Evolutionary conservation across 2,113 vertebrate genomes (phyloP).

Genomic region (Tetrax tetrax): DNA sequence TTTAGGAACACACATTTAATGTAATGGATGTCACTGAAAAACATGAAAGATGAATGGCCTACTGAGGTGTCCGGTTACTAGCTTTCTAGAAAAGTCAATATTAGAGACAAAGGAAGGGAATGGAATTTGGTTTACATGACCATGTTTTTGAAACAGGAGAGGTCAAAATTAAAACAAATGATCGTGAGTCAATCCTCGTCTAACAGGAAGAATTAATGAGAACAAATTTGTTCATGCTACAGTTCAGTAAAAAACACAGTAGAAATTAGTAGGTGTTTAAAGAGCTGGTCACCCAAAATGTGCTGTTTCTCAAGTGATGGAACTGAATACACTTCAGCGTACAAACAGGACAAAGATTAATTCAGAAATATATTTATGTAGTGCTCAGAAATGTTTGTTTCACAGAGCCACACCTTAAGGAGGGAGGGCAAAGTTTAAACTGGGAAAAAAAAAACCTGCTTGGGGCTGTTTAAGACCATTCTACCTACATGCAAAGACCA

Average conservation of each 20-base stretch:
- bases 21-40: neutral
- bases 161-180: neutral
- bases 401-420: neutral
- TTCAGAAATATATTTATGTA: neutral
- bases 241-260: neutral
- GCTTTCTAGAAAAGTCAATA: neutral
- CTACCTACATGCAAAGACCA: neutral
- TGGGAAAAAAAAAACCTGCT: neutral
- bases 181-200: neutral
- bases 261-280: neutral
- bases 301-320: neutral
- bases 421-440: neutral
- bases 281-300: neutral
- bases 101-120: neutral
- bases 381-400: neutral
- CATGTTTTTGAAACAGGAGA: neutral
- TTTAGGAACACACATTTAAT: neutral
- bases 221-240: neutral
- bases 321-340: neutral
- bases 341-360: neutral
- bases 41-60: neutral
- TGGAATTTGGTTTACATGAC: neutral
- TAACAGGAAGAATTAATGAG: neutral
- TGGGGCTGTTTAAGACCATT: neutral
- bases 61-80: neutral